phyloP scores from a whole-genome alignment of 2,113 vertebrate species.

The Ceyx cyanopectus region DNA sequence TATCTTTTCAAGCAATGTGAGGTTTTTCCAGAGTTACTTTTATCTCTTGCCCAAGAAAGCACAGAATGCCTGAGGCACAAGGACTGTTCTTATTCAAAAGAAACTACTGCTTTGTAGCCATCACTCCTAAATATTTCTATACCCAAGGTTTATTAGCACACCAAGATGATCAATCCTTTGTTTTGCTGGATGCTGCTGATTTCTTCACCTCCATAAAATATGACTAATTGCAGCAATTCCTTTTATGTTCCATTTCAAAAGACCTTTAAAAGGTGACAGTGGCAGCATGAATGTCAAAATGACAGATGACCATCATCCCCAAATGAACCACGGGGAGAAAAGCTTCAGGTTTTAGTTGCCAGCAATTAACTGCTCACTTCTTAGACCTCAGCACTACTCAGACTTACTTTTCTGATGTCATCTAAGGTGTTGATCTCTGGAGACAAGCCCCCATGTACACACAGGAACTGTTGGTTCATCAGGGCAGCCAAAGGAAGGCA shows the following conservation, averaged over 20 bases:
- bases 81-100: neutral
- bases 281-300: neutral
- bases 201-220: neutral
- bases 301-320: neutral
- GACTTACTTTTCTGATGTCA: slow-evolving; percentile 99
- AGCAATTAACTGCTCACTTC: neutral
- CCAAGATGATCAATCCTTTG: neutral
- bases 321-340: neutral
- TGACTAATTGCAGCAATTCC: neutral
- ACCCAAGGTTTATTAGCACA: neutral
- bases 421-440: slow-evolving; percentile 98
- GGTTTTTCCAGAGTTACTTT: neutral
- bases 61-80: neutral
- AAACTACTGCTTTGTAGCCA: neutral
- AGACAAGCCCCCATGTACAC: slow-evolving; percentile 96
- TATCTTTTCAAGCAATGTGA: neutral
- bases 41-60: neutral
- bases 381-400: neutral
- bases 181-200: neutral
- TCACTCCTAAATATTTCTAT: neutral
- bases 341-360: neutral
- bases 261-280: neutral
- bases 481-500: slow-evolving; percentile 98
- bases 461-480: slow-evolving; percentile 99
- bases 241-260: neutral